phyloP scores from a whole-genome alignment of 2,797 vertebrate genomes.

The Sebastes iracundus region DNA sequence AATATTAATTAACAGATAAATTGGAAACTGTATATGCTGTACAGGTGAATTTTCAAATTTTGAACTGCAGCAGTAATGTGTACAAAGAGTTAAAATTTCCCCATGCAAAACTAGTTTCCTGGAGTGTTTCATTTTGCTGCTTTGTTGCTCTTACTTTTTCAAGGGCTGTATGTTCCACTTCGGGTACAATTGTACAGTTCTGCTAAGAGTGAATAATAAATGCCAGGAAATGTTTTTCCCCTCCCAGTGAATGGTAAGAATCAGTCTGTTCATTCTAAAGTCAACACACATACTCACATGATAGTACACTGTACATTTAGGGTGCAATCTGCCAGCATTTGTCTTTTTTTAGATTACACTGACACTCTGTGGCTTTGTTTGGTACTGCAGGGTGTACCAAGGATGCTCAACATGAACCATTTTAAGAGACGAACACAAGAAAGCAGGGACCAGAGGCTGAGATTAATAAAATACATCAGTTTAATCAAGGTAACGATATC shows the following conservation, averaged over 20 bases:
- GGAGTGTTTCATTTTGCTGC: constrained; percentile 93
- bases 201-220: constrained; percentile 87
- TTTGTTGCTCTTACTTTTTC: constrained; percentile 92
- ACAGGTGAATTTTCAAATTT: constrained; percentile 92
- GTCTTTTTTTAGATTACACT: constrained; percentile 12
- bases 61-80: constrained; percentile 92
- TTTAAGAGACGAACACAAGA: not conserved
- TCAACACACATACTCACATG: not conserved
- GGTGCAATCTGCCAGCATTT: not conserved
- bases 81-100: constrained; percentile 90
- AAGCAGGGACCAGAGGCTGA: not conserved
- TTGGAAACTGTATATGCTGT: constrained; percentile 95
- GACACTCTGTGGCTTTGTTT: constrained; percentile 47
- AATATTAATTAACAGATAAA: constrained; percentile 92
- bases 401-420: not conserved
- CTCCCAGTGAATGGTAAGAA: constrained; percentile 28
- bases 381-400: constrained; percentile 23
- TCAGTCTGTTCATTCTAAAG: constrained; percentile 6
- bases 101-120: constrained; percentile 92
- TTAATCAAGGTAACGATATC: constrained; percentile 51
- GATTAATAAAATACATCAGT: constrained; percentile 49
- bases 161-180: constrained; percentile 91
- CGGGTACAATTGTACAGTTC: constrained; percentile 92
- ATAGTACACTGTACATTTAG: not conserved
- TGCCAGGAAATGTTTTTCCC: constrained; percentile 80